These are phyloP conservation scores for Neogobius melanostomus DNA, from an alignment of 2,113 vertebrate species.

Conservation along the genomic window DNA sequence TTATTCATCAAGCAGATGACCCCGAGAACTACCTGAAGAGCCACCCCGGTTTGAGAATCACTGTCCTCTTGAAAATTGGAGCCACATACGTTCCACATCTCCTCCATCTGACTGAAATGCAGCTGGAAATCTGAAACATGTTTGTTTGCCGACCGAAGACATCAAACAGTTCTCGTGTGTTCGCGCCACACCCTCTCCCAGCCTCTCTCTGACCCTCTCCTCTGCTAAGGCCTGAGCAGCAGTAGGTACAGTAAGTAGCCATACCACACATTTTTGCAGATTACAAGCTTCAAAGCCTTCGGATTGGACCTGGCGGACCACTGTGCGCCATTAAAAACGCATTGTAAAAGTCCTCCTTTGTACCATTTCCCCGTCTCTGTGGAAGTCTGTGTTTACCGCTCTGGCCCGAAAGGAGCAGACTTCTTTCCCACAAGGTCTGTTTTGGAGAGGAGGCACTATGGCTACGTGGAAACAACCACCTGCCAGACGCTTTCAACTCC, in stretches of 20 bases:
- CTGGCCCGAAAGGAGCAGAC: neutral
- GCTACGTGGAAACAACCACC: constrained; percentile 1
- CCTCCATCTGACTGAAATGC: no score
- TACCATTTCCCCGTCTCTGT: neutral
- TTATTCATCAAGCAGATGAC: no score
- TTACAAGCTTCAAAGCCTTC: neutral
- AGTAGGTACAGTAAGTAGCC: neutral
- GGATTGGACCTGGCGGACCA: neutral
- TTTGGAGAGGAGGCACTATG: constrained; percentile 1
- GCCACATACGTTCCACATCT: no score
- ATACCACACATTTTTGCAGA: neutral
- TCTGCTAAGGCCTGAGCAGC: neutral
- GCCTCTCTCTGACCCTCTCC: neutral
- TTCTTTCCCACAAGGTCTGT: neutral
- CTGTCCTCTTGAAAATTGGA: no score
- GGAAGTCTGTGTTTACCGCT: neutral
- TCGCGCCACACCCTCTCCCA: neutral
- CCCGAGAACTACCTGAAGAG: no score
- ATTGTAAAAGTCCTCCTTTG: neutral
- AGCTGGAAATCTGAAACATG: no score
- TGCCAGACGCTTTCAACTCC: neutral
- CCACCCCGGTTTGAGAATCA: no score
- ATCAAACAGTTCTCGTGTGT: no score
- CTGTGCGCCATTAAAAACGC: neutral
- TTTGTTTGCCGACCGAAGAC: no score